Base-by-base conservation (phyloP, 2,797 vertebrate genomes). In the Cossypha niveicapilla region DNA sequence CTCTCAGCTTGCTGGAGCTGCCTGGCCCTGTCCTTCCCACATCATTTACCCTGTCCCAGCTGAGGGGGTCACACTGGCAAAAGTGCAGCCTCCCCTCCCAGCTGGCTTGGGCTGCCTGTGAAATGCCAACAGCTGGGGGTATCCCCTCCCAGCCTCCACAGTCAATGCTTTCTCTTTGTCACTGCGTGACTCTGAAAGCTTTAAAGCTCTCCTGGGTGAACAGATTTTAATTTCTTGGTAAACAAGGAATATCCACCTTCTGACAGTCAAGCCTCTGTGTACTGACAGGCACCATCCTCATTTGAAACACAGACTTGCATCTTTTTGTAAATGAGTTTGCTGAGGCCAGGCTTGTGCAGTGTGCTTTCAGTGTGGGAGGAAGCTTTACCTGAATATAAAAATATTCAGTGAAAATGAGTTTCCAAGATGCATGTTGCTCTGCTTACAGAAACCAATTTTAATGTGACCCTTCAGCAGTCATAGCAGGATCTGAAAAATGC, bases 301-400 rank as follows among this genome's bases (percentile, higher is more conserved):
- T 83, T 27, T n/a, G 25, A 88, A 94, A 77, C 19, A 4, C 21
- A 30, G 39, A 50, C 92, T 73, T 93, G 47, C 74, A 86, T 75
- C 22, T 57, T 54, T 60, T 70, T 28, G 4, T n/a, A 92, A 81
- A 34, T 27, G 18, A 66, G 53, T 75, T 86, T 72, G 62, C 60
- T 65, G 77, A 84, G 80, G 91, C 44, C 34, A 41, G 71, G 35
- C 35, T 42, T 17, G 6, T 37, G 54, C 44, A 39, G 11, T 6
- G 25, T 65, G 66, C 25, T 62, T 72, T 54, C 0, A 3, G 34
- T 60, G 39, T 61, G 66, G 60, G 71, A 92, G 56, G 47, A 34
- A 90, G 41, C 41, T 85, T 58, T 39, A 90, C 68, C 51, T 63
- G 81, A 91, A 92, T 63, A 45, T 22, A 35, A 67, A 93, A 84